Evolutionary conservation across 35 echinoderm and acorn worm species (phyloP).

Genomic region (Anneissia japonica): DNA sequence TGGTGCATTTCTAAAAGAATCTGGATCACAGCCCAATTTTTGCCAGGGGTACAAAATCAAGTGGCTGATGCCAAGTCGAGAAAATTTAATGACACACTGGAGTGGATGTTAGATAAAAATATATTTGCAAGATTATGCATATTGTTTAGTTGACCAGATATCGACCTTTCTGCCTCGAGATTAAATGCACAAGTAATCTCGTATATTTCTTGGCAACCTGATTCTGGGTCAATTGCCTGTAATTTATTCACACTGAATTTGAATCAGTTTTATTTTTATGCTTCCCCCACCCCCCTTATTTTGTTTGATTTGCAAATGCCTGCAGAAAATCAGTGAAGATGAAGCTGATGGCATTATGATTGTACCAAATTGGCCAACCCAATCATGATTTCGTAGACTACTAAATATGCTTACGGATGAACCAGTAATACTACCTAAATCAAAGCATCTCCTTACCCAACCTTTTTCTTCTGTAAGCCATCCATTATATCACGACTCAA

Average conservation of each 20-base stretch:
- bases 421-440: slow-evolving; percentile 25
- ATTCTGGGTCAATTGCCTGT: slow-evolving; percentile 25
- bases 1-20: slow-evolving; percentile 4
- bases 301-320: slow-evolving; percentile 23
- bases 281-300: slow-evolving; percentile 67
- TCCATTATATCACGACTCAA: not conserved
- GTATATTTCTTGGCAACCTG: slow-evolving; percentile 52
- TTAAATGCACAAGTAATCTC: slow-evolving; percentile 11
- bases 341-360: slow-evolving; percentile 50
- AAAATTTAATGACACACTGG: slow-evolving; percentile 48
- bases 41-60: slow-evolving; percentile 11
- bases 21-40: not conserved
- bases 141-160: slow-evolving; percentile 11
- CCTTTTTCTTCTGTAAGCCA: not conserved
- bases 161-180: slow-evolving; percentile 43
- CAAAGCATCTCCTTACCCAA: not conserved
- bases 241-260: slow-evolving; percentile 42
- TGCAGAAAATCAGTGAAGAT: slow-evolving; percentile 14
- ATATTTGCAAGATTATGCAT: slow-evolving; percentile 7
- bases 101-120: slow-evolving; percentile 49
- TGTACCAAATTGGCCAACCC: slow-evolving; percentile 76
- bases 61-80: slow-evolving; percentile 31
- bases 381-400: slow-evolving; percentile 64
- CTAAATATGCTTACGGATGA: slow-evolving; percentile 26
- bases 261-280: slow-evolving; percentile 40